Evolutionary conservation across 2,888 invertebrate species (phyloP), one percentile per base, ranked within the genome.

Genomic region (Drepanosiphum platanoidis): DNA sequence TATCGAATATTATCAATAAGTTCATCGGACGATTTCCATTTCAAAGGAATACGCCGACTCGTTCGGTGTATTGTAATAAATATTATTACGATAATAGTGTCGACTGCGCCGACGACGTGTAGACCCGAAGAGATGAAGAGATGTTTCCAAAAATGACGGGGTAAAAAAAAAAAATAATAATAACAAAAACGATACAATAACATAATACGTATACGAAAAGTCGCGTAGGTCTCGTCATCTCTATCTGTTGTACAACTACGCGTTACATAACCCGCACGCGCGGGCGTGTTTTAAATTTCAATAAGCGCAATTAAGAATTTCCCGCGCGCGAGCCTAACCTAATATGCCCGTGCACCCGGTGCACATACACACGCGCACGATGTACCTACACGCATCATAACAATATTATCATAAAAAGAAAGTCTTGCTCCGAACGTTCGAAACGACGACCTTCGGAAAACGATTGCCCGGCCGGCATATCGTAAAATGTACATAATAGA

Each of bases 381-480:
- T 27, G 61, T 61, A 7, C 8, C 1, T 61, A 61, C 61, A 61
- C 27, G 61, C 61, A 27, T 52, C 52, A 22, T 22, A 52, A 52
- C 61, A 27, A 27, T 77, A 77, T 58, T 22, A 34, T 30, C 8
- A 22, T 78, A 39, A 78, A 78, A 78, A 78, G 78, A 78, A 78
- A 78, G 78, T 64, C 15, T 32, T 78, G 78, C 64, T 39, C 30
- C 30, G 13, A 30, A 39, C 15, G 3, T 77, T 61, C 34, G 13
- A 52, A n/a, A 27, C 15, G 18, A 66, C 66, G 66, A 78, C 78
- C 78, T 78, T 64, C 78, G 78, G 30, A 42, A 64, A 78, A 64
- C 64, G 78, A 64, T 36, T 11, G 64, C 0, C 22, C 9, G 64
- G 42, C 5, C 42, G 39, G 22, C 58, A 71, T 22, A 11, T n/a